Conservation (phyloP, 2,888 invertebrate species). For the Trichacis sp. region DNA sequence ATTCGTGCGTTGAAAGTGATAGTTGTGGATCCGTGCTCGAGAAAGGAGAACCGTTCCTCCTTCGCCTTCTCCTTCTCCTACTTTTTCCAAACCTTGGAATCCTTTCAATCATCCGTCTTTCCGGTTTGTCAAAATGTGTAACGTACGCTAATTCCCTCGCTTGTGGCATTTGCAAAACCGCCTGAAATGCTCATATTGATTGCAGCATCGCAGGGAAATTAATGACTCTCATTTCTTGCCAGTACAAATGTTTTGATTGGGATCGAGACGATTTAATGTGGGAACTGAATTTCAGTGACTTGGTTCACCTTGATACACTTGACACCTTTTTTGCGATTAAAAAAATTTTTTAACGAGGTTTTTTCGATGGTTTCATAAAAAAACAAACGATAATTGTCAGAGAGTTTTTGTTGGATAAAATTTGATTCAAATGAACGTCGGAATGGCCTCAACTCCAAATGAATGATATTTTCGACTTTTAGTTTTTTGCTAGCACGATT, state of each 20-base stretch:
- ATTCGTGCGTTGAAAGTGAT: conserved; percentile 67
- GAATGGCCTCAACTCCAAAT: too few species aligned
- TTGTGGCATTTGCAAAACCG: too few species aligned
- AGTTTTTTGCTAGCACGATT: too few species aligned
- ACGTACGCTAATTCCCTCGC: too few species aligned
- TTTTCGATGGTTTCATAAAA: background rate
- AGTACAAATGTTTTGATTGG: background rate
- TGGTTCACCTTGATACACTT: background rate
- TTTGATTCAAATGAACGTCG: too few species aligned
- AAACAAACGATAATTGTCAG: too few species aligned
- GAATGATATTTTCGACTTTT: too few species aligned
- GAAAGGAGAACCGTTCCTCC: conserved; percentile 62
- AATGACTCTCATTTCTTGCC: too few species aligned
- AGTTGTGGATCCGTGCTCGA: conserved; percentile 59
- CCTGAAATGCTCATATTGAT: too few species aligned
- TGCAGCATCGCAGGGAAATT: too few species aligned
- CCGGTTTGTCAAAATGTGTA: conserved; percentile 34
- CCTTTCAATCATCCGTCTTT: conserved; percentile 27
- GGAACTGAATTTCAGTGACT: background rate
- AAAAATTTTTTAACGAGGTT: background rate
- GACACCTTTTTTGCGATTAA: background rate
- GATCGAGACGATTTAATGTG: background rate
- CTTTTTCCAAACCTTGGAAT: conserved; percentile 35
- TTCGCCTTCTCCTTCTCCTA: conserved; percentile 43
- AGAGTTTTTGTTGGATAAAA: too few species aligned